These are phyloP conservation scores for Ctenodactylus gundi DNA, from an alignment of 2,113 vertebrate genomes.

Conservation along the genomic window DNA sequence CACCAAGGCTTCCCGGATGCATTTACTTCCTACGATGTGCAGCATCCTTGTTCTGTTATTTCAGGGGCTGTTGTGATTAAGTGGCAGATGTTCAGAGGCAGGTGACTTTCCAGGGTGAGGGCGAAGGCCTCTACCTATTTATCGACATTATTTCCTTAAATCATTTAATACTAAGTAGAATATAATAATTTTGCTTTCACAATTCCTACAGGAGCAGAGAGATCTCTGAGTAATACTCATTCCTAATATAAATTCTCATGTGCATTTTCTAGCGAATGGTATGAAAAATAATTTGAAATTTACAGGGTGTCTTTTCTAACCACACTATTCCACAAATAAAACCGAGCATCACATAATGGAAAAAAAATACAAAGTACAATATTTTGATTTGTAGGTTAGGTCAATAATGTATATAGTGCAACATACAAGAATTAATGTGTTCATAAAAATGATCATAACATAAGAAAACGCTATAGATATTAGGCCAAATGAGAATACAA, in stretches of 20 bases:
- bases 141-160: neutral
- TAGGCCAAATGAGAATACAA: neutral
- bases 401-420: neutral
- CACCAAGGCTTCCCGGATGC: neutral
- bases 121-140: neutral
- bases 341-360: neutral
- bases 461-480: neutral
- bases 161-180: neutral
- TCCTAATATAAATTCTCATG: neutral
- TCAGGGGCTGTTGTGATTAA: conserved; percentile 47
- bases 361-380: neutral
- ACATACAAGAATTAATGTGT: neutral
- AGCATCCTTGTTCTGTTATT: neutral
- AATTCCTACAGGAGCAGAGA: neutral
- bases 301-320: conserved; percentile 15
- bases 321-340: conserved; percentile 6
- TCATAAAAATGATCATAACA: conserved; percentile 4
- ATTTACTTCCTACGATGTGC: neutral
- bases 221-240: neutral
- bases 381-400: neutral
- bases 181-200: neutral
- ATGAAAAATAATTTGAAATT: conserved; percentile 17
- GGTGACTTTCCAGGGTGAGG: conserved; percentile 25
- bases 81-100: conserved; percentile 13
- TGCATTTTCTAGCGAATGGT: neutral